A percentile compares a stretch with the other conserved stretches of the same genome.
Conservation (phyloP, 2,888 invertebrate genomes). For the Ormyrus pomaceus region DNA sequence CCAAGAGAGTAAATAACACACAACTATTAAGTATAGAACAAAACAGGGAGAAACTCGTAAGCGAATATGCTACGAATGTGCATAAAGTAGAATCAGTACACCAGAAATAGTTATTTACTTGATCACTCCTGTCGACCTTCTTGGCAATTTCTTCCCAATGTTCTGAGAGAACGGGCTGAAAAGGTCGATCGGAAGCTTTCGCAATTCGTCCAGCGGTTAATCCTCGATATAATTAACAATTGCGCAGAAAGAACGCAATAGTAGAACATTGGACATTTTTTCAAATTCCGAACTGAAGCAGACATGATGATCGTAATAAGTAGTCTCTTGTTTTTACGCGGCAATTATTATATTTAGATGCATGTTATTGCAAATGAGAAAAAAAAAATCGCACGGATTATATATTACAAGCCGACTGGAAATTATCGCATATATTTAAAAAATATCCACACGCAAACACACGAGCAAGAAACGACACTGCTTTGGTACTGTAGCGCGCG, state of each 20-base stretch:
- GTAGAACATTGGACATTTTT: no score
- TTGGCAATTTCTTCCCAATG: no score
- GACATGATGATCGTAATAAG: slow-evolving; percentile 6
- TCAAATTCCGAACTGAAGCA: background rate
- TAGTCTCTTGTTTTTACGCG: slow-evolving; percentile 11
- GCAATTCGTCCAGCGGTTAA: no score
- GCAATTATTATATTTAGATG: slow-evolving; percentile 12
- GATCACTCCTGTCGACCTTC: no score
- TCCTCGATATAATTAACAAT: no score
- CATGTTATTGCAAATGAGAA: background rate
- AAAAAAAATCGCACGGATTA: background rate
- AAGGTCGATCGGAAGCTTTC: no score
- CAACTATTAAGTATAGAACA: background rate
- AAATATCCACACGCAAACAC: background rate
- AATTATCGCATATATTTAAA: background rate
- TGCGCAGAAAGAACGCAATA: no score
- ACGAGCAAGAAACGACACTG: slow-evolving; percentile 15
- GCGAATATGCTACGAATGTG: no score
- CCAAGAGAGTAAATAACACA: background rate
- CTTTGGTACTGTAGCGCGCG: slow-evolving; percentile 34
- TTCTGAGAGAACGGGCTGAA: no score
- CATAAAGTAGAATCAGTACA: no score
- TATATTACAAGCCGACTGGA: background rate
- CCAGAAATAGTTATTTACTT: no score
- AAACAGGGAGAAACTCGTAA: background rate